Base-by-base conservation (phyloP, 2,888 invertebrate genomes). In the Drosophila atripex region DNA sequence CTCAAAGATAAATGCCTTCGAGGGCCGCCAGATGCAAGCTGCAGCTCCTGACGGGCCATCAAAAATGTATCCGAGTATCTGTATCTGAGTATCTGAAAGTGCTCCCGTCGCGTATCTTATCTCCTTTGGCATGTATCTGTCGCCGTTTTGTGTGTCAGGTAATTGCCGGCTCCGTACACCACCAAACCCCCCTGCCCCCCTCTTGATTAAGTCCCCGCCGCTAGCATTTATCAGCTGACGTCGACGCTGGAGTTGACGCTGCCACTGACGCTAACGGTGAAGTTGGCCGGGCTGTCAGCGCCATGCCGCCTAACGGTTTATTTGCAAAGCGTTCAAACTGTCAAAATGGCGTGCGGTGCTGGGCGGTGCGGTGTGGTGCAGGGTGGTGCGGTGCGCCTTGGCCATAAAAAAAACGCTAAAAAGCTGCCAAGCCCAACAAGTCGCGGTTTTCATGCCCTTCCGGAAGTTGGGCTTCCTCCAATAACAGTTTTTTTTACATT, bases 321-420 rank as follows among this genome's bases (percentile, higher is more conserved):
- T 79, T 79, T 82, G 79, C 70, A 56, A 73, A 77, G 72, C 77
- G 76, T 77, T 79, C 80, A 83, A 79, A 77, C 76, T 79, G 79
- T 79, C 83, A 83, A 80, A 83, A 80, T 78, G 74, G 77, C 78
- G 76, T 66, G 71, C 59, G 74, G 72, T 35, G 35, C 35, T n/a
- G 35, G 1, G 35, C 2, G 35, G 76, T 64, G 71, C 53, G 74
- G 72, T 68, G 74, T 43, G 60, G 76, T 66, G 71, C 55, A 71
- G 75, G 5, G 35, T n/a, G 35, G 76, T 66, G 71, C 59, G 76
- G 72, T 72, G 74, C 50, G 60, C 60, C 28, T 30, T 49, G 30
- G 71, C 71, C 69, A 61, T 69, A 73, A 60, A 50, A 50, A 73
- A 55, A 71, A 51, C 39, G 39, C 16, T 41, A 41, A 41, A 41